phyloP scores from a whole-genome alignment of 2,797 vertebrate species.

The Crypturellus tataupa region DNA sequence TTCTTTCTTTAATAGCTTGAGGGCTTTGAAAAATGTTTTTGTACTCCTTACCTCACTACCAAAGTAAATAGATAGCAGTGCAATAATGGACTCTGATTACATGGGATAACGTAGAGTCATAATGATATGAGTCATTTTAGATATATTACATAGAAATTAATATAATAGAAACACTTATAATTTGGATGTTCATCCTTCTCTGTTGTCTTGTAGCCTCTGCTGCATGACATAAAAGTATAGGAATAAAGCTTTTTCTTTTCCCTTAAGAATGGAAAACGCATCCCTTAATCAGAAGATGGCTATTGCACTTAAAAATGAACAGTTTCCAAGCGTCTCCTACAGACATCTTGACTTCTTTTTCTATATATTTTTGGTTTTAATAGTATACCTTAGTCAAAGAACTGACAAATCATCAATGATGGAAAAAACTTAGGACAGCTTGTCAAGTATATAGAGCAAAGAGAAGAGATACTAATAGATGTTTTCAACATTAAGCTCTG shows the following conservation, averaged over 20 bases:
- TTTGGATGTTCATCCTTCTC: background rate
- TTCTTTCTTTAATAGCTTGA: background rate
- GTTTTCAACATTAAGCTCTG: background rate
- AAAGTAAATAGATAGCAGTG: background rate
- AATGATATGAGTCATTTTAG: background rate
- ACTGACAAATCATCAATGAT: background rate
- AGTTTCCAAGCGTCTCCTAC: background rate
- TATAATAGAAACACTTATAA: background rate
- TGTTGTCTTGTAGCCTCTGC: background rate
- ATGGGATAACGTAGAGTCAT: background rate
- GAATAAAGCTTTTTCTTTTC: background rate
- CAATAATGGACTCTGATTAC: background rate
- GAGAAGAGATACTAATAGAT: background rate
- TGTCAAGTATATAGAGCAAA: background rate
- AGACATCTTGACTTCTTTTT: background rate
- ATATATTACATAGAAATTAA: background rate
- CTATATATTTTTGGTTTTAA: background rate
- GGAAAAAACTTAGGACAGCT: background rate
- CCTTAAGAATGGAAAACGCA: background rate
- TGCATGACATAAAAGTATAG: background rate
- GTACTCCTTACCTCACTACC: background rate
- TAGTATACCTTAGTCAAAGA: background rate
- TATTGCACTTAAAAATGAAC: background rate
- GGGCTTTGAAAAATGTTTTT: background rate
- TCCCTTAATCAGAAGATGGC: background rate